These are phyloP conservation scores for Channa striata DNA, from an alignment of 2,797 vertebrate species.

Conservation along the genomic window DNA sequence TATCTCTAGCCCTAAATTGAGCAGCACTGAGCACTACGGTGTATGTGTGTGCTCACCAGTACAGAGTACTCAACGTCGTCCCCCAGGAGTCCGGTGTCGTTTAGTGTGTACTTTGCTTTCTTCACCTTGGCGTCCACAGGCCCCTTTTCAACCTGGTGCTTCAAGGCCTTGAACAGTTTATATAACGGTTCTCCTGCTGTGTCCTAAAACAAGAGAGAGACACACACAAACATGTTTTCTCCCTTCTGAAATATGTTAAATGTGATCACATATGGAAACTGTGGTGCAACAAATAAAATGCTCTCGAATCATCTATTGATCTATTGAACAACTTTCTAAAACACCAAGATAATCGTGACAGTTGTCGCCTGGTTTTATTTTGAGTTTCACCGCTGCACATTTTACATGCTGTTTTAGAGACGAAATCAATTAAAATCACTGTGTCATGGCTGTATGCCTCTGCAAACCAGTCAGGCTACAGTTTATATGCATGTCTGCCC, in stretches of 20 bases:
- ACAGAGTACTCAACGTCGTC: conserved; percentile 95
- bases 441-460: no score
- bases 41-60: conserved; percentile 81
- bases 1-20: neutral
- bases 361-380: neutral
- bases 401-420: neutral
- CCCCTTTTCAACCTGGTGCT: conserved; percentile 98
- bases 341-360: neutral
- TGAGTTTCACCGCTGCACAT: no score
- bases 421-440: neutral
- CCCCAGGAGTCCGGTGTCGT: conserved; percentile 95
- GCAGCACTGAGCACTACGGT: neutral
- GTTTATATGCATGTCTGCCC: no score
- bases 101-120: conserved; percentile 97
- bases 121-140: conserved; percentile 94
- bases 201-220: conserved; percentile 84
- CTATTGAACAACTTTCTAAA: no score
- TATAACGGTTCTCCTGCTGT: conserved; percentile 95
- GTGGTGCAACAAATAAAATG: no score
- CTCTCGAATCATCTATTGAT: no score
- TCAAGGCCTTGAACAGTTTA: conserved; percentile 96
- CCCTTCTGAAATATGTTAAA: no score
- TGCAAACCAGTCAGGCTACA: no score
- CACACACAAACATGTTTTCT: neutral
- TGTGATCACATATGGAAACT: no score